These are phyloP conservation scores for Holacanthella duospinosa DNA, from an alignment of 2,888 invertebrate species.

Conservation along the genomic window DNA sequence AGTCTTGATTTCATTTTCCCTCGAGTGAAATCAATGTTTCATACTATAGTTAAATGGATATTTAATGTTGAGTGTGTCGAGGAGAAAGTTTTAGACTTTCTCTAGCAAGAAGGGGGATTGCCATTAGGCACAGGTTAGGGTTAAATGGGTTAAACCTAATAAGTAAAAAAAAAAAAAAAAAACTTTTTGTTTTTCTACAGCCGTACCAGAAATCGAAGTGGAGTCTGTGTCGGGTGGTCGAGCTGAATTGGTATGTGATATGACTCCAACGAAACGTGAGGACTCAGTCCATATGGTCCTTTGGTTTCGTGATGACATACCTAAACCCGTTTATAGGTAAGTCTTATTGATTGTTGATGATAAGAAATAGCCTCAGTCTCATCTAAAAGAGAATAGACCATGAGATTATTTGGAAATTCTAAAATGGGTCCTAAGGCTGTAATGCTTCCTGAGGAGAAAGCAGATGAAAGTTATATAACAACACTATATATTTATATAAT, in stretches of 20 bases:
- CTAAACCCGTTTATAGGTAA: conserved; percentile 78
- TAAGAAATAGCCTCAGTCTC: too few relatives aligned
- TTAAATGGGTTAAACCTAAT: conserved; percentile 3
- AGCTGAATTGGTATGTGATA: conserved; percentile 77
- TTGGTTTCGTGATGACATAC: conserved; percentile 80
- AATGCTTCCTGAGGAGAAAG: too few relatives aligned
- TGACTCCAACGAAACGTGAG: conserved; percentile 66
- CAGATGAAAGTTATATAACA: neutral
- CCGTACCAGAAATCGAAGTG: conserved; percentile 66
- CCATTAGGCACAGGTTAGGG: neutral
- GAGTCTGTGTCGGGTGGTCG: conserved; percentile 80
- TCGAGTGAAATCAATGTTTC: too few relatives aligned
- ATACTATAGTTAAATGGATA: neutral
- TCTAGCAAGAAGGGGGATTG: neutral
- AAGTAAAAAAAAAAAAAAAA: too few relatives aligned
- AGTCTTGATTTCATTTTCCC: too few relatives aligned
- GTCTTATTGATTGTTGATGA: conserved; percentile 33
- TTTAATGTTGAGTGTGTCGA: neutral
- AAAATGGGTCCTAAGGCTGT: too few relatives aligned
- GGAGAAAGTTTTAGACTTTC: neutral
- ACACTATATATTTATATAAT: too few relatives aligned
- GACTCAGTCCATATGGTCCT: conserved; percentile 85
- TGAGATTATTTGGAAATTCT: too few relatives aligned
- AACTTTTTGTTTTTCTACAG: conserved; percentile 40
- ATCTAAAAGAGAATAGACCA: too few relatives aligned